Base-by-base conservation (phyloP, 2,888 invertebrate genomes). In the Strigamia maritima region DNA sequence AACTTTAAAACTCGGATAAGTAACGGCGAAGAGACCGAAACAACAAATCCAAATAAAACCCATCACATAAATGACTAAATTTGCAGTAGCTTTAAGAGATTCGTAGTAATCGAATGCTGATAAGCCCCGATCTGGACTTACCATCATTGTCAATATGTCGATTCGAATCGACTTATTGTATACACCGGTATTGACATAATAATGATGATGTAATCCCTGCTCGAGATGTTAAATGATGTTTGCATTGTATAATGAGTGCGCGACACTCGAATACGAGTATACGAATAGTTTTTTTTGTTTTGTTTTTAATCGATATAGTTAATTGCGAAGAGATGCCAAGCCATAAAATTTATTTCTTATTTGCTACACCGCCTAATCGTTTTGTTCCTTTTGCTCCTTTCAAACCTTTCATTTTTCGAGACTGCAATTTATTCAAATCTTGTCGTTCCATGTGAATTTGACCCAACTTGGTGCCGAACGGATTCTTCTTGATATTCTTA, bases 401-500 rank as follows among this genome's bases (percentile, higher is more conserved):
- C 77, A 96, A 87, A 54, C 94, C 96, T 86, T 95, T 95, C 90
- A 95, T 92, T 86, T 95, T 95, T 81, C 95, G 90, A 2, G 95
- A 95, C 85, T 97, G 97, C 81, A 98, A 87, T 82, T 90, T 92
- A 78, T 90, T 89, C 40, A 97, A 89, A 83, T 95, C 91, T 85
- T 98, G 98, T 83, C 91, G 92, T 82, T 94, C 94, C 88, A 99
- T 90, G 87, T 99, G 99, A 80, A 99, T 91, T 78, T 96, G 92
- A 65, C 97, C 98, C 84, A 94, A 89, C 83, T 92, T 94, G 10
- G 93, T 93, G 79, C 98, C 98, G 84, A 99, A 91, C 2, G 89
- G 90, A 88, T 98, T 95, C 79, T 90, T 90, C 0, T 92, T 90
- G 80, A 97, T 90, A 85, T 99, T 99, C 90, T 98, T 98, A 88